These are phyloP conservation scores for Hepsetus odoe DNA, from an alignment of 2,113 vertebrate genomes.

Conservation along the genomic window DNA sequence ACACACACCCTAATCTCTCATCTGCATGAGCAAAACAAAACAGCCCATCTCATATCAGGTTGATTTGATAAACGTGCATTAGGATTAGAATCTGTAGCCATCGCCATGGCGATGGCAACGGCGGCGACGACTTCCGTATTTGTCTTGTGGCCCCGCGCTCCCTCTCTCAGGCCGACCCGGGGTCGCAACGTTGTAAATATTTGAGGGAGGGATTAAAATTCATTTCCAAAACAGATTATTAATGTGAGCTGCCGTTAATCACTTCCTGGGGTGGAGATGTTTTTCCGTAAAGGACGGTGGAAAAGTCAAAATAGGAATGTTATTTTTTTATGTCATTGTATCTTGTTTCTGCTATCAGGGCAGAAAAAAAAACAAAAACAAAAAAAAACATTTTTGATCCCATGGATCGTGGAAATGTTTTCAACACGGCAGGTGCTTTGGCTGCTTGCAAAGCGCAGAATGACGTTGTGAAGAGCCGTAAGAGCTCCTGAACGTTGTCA, in stretches of 20 bases:
- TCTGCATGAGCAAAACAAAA: slow-evolving; percentile 26
- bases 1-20: slow-evolving; percentile 26
- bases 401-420: background rate
- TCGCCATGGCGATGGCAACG: background rate
- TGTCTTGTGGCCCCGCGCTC: slow-evolving; percentile 12
- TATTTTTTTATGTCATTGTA: slow-evolving; percentile 41
- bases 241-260: slow-evolving; percentile 8
- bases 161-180: background rate
- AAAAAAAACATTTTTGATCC: background rate
- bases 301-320: slow-evolving; percentile 25
- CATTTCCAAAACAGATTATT: slow-evolving; percentile 42
- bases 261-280: background rate
- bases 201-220: slow-evolving; percentile 35
- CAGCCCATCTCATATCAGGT: background rate
- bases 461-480: too few species aligned
- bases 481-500: background rate
- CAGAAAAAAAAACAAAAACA: slow-evolving; percentile 30
- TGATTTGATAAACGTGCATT: slow-evolving; percentile 22
- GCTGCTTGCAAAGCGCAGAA: too few species aligned
- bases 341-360: slow-evolving; percentile 16
- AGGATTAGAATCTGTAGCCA: slow-evolving; percentile 17
- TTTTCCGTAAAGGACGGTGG: slow-evolving; percentile 11
- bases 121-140: background rate
- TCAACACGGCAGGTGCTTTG: too few species aligned
- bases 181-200: slow-evolving; percentile 28